These are phyloP conservation scores for Diorhabda carinulata DNA, from an alignment of 1,140 invertebrate genomes.

Conservation along the genomic window DNA sequence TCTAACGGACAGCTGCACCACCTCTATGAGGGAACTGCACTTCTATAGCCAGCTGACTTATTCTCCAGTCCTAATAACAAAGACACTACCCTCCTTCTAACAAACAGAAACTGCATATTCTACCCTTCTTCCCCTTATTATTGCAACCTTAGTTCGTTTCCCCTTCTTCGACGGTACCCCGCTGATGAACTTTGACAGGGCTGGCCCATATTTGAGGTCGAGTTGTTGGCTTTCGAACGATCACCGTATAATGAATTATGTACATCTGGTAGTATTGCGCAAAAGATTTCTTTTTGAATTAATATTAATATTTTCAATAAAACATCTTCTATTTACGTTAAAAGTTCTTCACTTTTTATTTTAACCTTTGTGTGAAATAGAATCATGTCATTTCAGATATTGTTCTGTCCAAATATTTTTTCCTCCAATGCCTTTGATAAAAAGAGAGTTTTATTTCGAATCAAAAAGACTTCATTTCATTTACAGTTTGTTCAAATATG, in stretches of 20 bases:
- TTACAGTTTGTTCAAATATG: no score
- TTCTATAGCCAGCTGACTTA: conserved; percentile 33
- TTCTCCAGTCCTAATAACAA: conserved; percentile 30
- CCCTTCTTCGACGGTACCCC: conserved; percentile 15
- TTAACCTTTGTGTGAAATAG: no score
- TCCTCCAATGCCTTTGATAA: no score
- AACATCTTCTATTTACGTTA: no score
- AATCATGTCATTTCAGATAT: no score
- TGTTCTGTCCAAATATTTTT: no score
- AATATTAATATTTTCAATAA: no score
- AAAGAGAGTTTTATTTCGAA: no score
- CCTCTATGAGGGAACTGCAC: conserved; percentile 20
- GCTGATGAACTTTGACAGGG: conserved; percentile 19
- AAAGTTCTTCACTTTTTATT: no score
- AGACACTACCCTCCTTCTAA: conserved; percentile 29
- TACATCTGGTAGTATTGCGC: not conserved
- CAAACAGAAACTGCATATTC: conserved; percentile 22
- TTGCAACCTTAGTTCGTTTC: conserved; percentile 25
- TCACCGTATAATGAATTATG: not conserved
- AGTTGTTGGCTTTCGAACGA: not conserved
- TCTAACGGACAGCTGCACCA: conserved; percentile 29
- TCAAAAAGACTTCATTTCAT: no score
- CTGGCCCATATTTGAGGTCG: conserved; percentile 16
- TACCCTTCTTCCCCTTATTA: conserved; percentile 34
- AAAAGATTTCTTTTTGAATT: no score